Evolutionary conservation across 2,888 invertebrate genomes (phyloP).

Genomic region (Bibio marci): DNA sequence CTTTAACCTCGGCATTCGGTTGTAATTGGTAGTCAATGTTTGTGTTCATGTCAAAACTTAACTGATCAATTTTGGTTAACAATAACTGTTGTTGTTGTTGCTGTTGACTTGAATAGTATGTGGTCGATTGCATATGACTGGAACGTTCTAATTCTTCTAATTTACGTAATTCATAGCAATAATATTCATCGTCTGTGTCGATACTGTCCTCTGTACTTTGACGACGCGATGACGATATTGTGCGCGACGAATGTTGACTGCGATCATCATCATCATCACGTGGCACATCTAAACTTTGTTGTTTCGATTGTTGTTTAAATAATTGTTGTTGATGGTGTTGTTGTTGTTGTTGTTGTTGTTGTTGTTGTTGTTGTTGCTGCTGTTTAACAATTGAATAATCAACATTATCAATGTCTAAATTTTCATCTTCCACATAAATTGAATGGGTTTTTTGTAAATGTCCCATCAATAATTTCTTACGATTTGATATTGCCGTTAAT

Average conservation of each 20-base stretch:
- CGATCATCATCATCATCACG: conserved; percentile 69
- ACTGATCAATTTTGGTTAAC: conserved; percentile 28
- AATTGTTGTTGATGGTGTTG: conserved; percentile 1
- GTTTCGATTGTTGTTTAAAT: conserved; percentile 19
- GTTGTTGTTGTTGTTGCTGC: conserved; percentile 14
- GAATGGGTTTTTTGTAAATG: conserved; percentile 15
- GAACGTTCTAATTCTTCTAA: conserved; percentile 72
- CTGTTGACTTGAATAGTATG: too few species aligned
- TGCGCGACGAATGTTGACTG: conserved; percentile 76
- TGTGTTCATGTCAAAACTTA: conserved; percentile 34
- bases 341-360: conserved; percentile 1
- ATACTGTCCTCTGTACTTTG: conserved; percentile 85
- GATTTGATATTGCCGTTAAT: conserved; percentile 12
- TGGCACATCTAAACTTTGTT: conserved; percentile 66
- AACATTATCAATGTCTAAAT: conserved; percentile 2
- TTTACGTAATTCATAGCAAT: conserved; percentile 73
- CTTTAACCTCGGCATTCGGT: conserved; percentile 52
- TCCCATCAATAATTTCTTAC: too few species aligned
- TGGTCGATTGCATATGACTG: conserved; percentile 39
- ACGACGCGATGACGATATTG: conserved; percentile 63
- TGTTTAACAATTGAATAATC: conserved; percentile 1
- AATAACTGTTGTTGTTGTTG: conserved; percentile 10
- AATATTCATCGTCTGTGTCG: conserved; percentile 88
- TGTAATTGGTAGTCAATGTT: conserved; percentile 21
- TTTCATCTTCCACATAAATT: conserved; percentile 16